Base-by-base conservation (phyloP, 2,888 invertebrate genomes). In the Troides aeacus region DNA sequence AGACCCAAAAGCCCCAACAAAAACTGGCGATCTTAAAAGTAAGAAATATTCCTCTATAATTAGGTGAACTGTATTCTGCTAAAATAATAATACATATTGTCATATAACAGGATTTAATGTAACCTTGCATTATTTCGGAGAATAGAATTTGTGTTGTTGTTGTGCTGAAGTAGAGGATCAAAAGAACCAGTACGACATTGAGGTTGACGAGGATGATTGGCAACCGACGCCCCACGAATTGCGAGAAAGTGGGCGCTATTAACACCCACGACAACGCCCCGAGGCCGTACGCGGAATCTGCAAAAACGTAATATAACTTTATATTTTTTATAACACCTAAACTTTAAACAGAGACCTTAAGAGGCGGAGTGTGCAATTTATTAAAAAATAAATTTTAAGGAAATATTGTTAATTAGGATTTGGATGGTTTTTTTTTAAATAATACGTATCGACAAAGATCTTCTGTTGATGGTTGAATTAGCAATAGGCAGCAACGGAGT, bases 1-100 rank as follows among this genome's bases (percentile, higher is more conserved):
- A 79, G 3, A 82, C 77, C 85, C 84, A 86, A 4, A 86, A 81
- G 0, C 85, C 86, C 81, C 83, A 86, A 70, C 80, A 82, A 64
- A 81, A 79, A 64, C 83, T 78, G 2, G 84, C 84, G 0, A 83
- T 81, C 74, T 85, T 83, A 15, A 84, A 79, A 68, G 83, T 78
- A 74, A 82, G 78, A 62, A 84, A 84, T 24, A 84, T 73, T 7
- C 85, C 85, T 63, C 86, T 76, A 60, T 85, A 83, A 21, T 79
- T 78, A 2, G 85, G 82, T 61, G 82, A 80, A 0, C 81, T 77
- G 72, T 84, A 86, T 70, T 86, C 86, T 0, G 81, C 78, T 17
- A 84, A 74, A 8, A 85, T 79, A 5, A 84, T 77, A 3, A 65
- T 59, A 24, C 46, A 46, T 46, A 46, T 65, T 24, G 58, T 65